Conservation (phyloP, 1,140 invertebrate genomes). For the Pristionchus pacificus region DNA sequence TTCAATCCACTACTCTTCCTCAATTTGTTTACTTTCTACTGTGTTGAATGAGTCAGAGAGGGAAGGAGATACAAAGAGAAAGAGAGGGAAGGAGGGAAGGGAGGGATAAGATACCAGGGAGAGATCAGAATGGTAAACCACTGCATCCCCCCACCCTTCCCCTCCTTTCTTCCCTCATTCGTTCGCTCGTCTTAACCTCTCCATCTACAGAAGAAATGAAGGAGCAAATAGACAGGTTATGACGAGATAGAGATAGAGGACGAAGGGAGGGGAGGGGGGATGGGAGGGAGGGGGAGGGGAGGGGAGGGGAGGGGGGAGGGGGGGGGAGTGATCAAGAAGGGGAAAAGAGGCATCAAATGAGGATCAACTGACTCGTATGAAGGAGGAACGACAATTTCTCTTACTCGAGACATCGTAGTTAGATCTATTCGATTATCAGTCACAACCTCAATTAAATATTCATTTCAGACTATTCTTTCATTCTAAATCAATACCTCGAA, state of each 20-base stretch:
- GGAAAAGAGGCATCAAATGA: too few relatives aligned
- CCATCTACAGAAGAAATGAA: too few relatives aligned
- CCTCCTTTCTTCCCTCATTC: not conserved
- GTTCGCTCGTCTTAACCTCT: too few relatives aligned
- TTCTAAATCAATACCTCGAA: slow-evolving; percentile 71
- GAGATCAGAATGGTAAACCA: too few relatives aligned
- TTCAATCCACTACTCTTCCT: not conserved
- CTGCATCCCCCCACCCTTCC: not conserved
- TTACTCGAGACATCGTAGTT: slow-evolving; percentile 65
- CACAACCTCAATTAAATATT: slow-evolving; percentile 66
- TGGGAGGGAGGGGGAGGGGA: not conserved
- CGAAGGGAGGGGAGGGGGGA: slow-evolving; percentile 21
- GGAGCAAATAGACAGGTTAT: too few relatives aligned
- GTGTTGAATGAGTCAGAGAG: too few relatives aligned
- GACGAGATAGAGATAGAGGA: too few relatives aligned
- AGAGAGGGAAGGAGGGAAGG: too few relatives aligned
- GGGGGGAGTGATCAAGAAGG: slow-evolving; percentile 7
- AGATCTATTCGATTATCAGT: slow-evolving; percentile 81
- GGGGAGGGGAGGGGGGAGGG: not conserved
- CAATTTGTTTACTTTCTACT: not conserved
- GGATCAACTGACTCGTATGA: slow-evolving; percentile 36
- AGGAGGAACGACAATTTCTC: slow-evolving; percentile 52
- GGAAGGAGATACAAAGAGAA: too few relatives aligned
- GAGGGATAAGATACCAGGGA: too few relatives aligned
- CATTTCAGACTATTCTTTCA: not conserved